Evolutionary conservation across 2,888 invertebrate genomes (phyloP).

Genomic region (Pterobdella sp.): DNA sequence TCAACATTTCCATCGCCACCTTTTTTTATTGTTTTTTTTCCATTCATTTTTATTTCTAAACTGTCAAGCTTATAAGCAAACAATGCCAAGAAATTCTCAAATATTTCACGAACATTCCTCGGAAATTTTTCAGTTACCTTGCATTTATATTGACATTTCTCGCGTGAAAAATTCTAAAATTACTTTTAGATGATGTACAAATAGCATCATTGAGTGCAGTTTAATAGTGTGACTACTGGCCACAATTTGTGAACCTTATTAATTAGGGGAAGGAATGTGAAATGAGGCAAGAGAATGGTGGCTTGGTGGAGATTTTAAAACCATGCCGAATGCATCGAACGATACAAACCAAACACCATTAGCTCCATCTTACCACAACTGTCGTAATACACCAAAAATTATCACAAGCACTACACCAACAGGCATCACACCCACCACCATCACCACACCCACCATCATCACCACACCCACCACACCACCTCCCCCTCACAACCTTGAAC

Average conservation of each 20-base stretch:
- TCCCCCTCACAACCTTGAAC: not conserved
- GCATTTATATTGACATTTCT: too few species aligned
- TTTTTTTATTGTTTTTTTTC: not conserved
- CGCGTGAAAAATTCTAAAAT: too few species aligned
- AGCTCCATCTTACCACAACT: not conserved
- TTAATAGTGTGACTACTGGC: too few species aligned
- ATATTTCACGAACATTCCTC: too few species aligned
- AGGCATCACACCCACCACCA: not conserved
- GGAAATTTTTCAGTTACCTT: too few species aligned
- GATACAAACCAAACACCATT: not conserved
- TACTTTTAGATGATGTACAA: too few species aligned
- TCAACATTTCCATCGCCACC: not conserved
- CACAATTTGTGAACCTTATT: too few species aligned
- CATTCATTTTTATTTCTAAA: not conserved
- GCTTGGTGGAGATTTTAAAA: too few species aligned
- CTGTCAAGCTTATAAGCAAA: not conserved
- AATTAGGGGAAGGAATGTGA: too few species aligned
- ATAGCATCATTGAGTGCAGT: too few species aligned
- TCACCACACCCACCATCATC: not conserved
- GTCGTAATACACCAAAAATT: not conserved
- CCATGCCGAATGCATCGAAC: constrained; percentile 5
- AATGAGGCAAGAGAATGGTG: too few species aligned
- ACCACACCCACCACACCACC: not conserved
- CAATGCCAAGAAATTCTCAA: too few species aligned
- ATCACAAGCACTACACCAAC: not conserved